Base-by-base conservation (phyloP, 2,797 vertebrate genomes). In the Bovichtus diacanthus region DNA sequence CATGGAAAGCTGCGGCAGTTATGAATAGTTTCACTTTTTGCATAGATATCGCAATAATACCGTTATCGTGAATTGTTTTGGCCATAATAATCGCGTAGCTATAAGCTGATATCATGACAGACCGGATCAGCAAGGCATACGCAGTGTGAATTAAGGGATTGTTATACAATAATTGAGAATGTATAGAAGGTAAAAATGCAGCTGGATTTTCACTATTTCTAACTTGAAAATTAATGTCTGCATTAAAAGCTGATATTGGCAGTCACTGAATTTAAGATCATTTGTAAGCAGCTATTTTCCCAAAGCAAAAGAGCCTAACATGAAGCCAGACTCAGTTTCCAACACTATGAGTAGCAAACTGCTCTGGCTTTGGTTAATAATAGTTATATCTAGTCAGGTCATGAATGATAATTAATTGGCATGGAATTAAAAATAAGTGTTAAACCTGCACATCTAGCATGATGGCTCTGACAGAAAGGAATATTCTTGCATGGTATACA, bases 311-410 rank as follows among this genome's bases (percentile, higher is more conserved):
- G 9, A 16, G 18, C 10, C 4, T 54, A 34, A 65, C 34, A 27
- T 46, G 6, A 54, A 46, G 16, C 4, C 47, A 70, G n/a, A 70
- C 46, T 67, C 5, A 47, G 23, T 47, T 63, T 74, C 12, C 27
- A 62, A 79, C 54, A 29, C 9, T 31, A 11, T 56, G 38, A 76
- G 81, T 78, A 54, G 44, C 58, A 80, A 63, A 73, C 59, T 62
- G 56, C 13, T 60, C 46, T 75, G 19, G 10, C 4, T 43, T 70
- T 81, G 25, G 7, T 72, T 65, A 8, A 23, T 50, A 29, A 65
- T n/a, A 60, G 27, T 47, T 49, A 68, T 65, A 66, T 60, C 56
- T 65, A 67, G 25, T 29, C 18, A 23, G 56, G 10, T 53, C 19
- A 47, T 43, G 41, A 67, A 34, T 53, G 47, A 47, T 46, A 29